phyloP scores from a whole-genome alignment of 2,888 invertebrate species.

The Prenolepis imparis region DNA sequence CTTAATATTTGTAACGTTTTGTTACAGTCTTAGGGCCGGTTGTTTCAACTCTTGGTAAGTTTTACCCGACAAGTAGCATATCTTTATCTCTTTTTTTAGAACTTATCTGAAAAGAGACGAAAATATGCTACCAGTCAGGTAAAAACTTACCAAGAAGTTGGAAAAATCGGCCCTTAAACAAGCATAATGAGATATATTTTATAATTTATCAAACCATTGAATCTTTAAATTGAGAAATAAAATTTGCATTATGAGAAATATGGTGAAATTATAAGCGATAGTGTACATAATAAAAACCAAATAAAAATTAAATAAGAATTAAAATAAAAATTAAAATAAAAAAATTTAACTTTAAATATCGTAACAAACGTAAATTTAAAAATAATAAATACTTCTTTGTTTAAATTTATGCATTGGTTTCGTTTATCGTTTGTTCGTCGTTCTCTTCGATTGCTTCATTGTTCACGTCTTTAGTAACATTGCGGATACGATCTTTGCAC shows the following conservation, averaged over 20 bases:
- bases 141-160: no score
- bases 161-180: background rate
- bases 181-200: constrained; percentile 7
- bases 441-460: background rate
- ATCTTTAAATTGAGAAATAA: background rate
- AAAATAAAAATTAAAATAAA: no score
- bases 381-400: constrained; percentile 7
- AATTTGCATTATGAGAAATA: background rate
- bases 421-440: background rate
- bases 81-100: no score
- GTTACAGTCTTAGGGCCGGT: no score
- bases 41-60: no score
- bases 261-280: background rate
- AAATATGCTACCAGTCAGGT: no score
- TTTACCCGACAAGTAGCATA: no score
- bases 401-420: background rate
- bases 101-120: no score
- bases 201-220: constrained; percentile 3
- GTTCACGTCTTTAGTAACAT: background rate
- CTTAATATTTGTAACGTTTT: background rate
- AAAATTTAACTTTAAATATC: no score
- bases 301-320: background rate
- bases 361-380: background rate
- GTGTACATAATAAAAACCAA: background rate
- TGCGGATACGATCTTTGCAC: constrained; percentile 16